phyloP scores from a whole-genome alignment of 2,888 invertebrate genomes.

The Andrena fulva region DNA sequence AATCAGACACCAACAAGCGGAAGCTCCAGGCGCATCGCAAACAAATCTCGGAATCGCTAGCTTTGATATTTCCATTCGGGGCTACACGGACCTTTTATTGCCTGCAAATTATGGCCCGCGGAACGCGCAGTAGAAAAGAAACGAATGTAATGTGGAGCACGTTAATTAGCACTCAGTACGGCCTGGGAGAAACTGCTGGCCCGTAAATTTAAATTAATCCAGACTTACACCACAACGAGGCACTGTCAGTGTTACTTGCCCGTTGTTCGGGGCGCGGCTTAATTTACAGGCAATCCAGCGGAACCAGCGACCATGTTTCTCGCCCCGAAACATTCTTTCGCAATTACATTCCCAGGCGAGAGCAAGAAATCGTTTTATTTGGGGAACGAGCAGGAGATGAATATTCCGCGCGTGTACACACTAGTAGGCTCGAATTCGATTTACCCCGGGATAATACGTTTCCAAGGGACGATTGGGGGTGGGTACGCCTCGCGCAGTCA shows the following conservation, averaged over 20 bases:
- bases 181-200: slow-evolving; percentile 2
- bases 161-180: slow-evolving; percentile 16
- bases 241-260: background rate
- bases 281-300: slow-evolving; percentile 10
- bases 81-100: background rate
- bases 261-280: background rate
- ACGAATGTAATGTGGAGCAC: background rate
- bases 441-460: background rate
- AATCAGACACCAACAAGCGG: background rate
- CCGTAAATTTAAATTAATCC: slow-evolving; percentile 29
- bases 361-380: slow-evolving; percentile 37
- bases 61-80: slow-evolving; percentile 6
- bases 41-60: background rate
- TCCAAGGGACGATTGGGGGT: background rate
- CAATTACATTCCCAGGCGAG: slow-evolving; percentile 18
- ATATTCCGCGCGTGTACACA: background rate
- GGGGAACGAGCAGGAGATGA: background rate
- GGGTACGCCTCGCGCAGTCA: background rate
- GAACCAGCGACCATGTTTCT: background rate
- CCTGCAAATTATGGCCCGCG: background rate
- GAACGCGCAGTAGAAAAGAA: background rate
- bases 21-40: background rate
- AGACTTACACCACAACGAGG: slow-evolving; percentile 12
- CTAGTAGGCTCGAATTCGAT: background rate
- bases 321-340: slow-evolving; percentile 35